Percentiles rank a stretch among this genome's conserved stretches.
Conservation (phyloP, 2,113 vertebrate species). For the Collichthys lucidus region DNA sequence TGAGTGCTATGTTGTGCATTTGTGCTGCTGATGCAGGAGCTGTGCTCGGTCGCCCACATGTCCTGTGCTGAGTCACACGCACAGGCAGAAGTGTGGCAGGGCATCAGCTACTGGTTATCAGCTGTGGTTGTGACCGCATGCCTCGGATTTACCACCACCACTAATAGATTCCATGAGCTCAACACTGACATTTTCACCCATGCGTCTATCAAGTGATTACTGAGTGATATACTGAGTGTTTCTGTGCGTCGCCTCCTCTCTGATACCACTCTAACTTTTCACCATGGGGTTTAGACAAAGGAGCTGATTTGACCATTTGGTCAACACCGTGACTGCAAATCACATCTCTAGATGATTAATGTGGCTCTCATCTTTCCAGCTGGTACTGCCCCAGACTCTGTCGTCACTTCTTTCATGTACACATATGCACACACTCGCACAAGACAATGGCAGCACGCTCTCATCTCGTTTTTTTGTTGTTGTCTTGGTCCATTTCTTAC, state of each 20-base stretch:
- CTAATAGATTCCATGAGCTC: constrained; percentile 57
- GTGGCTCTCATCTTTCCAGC: constrained; percentile 43
- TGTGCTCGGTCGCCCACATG: constrained; percentile 33
- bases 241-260: neutral
- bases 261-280: constrained; percentile 6
- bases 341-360: constrained; percentile 49
- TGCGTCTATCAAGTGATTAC: neutral
- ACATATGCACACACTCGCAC: constrained; percentile 21
- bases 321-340: constrained; percentile 56
- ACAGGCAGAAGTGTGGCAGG: neutral
- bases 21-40: constrained; percentile 17
- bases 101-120: constrained; percentile 64
- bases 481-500: neutral
- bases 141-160: constrained; percentile 21
- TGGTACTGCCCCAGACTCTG: constrained; percentile 33
- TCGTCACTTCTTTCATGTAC: constrained; percentile 34
- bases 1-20: neutral
- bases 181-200: constrained; percentile 15
- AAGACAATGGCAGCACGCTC: constrained; percentile 3
- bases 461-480: constrained; percentile 21
- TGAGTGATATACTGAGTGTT: constrained; percentile 6
- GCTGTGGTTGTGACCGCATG: constrained; percentile 40
- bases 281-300: neutral
- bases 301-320: constrained; percentile 64
- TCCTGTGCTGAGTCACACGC: constrained; percentile 51